Conservation (phyloP, 2,797 vertebrate genomes). For the Valencia hispanica region DNA sequence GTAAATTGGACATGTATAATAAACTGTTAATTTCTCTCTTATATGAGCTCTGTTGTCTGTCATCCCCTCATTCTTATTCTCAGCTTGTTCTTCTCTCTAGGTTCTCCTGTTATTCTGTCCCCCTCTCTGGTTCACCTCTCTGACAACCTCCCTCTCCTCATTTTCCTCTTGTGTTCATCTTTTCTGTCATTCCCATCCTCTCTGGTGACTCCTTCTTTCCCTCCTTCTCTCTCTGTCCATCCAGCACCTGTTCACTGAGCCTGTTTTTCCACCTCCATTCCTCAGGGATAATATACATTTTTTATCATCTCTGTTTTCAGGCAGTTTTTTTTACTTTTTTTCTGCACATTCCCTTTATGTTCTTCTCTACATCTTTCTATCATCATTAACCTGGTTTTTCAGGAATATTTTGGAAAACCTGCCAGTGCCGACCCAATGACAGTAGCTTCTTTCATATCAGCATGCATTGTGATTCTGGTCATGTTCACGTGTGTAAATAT, state of each 20-base stretch:
- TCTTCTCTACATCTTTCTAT: background rate
- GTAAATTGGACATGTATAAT: conserved; percentile 13
- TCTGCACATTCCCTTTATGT: fast-evolving
- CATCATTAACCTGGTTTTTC: no score
- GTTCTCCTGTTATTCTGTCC: background rate
- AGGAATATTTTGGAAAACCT: background rate
- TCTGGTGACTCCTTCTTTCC: conserved; percentile 34
- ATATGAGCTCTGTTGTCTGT: conserved; percentile 12
- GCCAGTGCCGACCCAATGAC: background rate
- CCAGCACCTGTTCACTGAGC: conserved; percentile 49
- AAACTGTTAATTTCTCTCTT: background rate
- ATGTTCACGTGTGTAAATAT: conserved; percentile 2
- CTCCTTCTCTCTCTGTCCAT: conserved; percentile 41
- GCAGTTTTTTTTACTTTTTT: background rate
- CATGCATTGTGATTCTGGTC: conserved; percentile 4
- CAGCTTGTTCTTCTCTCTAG: background rate
- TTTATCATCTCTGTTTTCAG: conserved; percentile 1
- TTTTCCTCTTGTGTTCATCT: conserved; percentile 19
- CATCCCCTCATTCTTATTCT: conserved; percentile 30
- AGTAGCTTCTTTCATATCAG: conserved; percentile 13
- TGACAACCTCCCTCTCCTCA: background rate
- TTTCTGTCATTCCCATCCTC: conserved; percentile 29
- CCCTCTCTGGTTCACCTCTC: conserved; percentile 12
- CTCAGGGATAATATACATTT: conserved; percentile 13
- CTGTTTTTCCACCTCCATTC: conserved; percentile 14